A percentile compares a stretch with the other conserved stretches of the same genome.
phyloP scores from a whole-genome alignment of 2,113 vertebrate species.

The Globicephala melas region DNA sequence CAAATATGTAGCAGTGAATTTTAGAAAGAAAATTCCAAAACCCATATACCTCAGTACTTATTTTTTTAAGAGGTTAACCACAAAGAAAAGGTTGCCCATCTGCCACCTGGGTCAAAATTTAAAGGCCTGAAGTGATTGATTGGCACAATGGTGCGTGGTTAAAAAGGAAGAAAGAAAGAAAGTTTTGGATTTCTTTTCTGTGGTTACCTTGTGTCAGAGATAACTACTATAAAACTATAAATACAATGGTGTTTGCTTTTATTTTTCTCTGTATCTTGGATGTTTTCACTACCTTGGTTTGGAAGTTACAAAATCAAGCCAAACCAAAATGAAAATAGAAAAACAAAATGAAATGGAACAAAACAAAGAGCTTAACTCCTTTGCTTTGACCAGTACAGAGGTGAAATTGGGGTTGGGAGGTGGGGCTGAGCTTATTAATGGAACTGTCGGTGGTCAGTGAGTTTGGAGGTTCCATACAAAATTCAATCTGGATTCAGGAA shows the following conservation, averaged over 20 bases:
- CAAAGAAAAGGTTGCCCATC: neutral
- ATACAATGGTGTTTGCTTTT: neutral
- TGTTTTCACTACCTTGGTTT: neutral
- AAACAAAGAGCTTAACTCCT: neutral
- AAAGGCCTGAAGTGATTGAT: neutral
- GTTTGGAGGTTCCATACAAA: neutral
- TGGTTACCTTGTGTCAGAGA: neutral
- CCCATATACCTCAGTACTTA: neutral
- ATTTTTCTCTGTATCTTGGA: neutral
- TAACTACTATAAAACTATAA: neutral
- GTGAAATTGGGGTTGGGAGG: neutral
- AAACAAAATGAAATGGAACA: neutral
- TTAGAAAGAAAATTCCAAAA: neutral
- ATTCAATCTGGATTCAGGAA: neutral
- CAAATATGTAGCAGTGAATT: neutral
- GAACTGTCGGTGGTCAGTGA: neutral
- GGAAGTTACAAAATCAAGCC: neutral
- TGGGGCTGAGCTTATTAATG: neutral
- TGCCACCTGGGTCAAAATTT: neutral
- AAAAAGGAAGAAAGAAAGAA: neutral
- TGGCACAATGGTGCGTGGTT: neutral
- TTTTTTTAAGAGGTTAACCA: slow-evolving; percentile 3
- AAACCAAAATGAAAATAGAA: slow-evolving; percentile 38
- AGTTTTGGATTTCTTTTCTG: neutral
- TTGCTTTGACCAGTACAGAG: neutral